Evolutionary conservation across 2,888 invertebrate species (phyloP), one percentile per base, ranked within the genome.

Genomic region (Vanessa cardui): DNA sequence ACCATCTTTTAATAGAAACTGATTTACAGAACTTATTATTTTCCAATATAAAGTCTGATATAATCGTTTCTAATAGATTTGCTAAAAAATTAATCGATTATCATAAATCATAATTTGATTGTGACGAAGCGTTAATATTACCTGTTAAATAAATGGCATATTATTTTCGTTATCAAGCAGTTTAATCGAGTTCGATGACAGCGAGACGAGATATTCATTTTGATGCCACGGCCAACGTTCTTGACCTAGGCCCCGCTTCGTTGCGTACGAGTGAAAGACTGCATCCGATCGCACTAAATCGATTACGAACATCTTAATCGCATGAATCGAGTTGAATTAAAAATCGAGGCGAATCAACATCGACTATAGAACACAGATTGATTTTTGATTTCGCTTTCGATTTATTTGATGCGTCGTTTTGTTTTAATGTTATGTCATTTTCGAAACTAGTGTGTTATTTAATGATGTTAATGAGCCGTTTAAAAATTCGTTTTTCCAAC

Each of bases 221-320:
- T 80, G 83, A 82, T 85, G 88, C 85, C 86, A 87, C 79, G 88
- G 87, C 71, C 88, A 78, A 64, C 74, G 87, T 73, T 80, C 88
- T 88, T 89, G 88, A 89, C 89, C 88, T 84, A 83, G 80, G 77
- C 80, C 26, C 58, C 58, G 70, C 77, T 73, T 46, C 77, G 81
- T 78, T 80, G 83, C 79, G 80, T 82, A 77, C 69, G 69, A 74
- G 74, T 76, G 72, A 76, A 74, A 75, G 70, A 78, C 72, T 66
- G 68, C 45, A 65, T 71, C 61, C 62, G 58, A 69, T 70, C 59
- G 67, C 50, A 58, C 58, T 33, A 58, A 78, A 76, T 76, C 75
- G 74, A 78, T 80, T 76, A 64, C 56, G n/a, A 58, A 26, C 66
- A 66, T 66, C 58, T 62, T 52, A 73, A 74, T 73, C 74, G 70